Evolutionary conservation across 1,140 invertebrate genomes (phyloP).

Genomic region (Mamestra configurata): DNA sequence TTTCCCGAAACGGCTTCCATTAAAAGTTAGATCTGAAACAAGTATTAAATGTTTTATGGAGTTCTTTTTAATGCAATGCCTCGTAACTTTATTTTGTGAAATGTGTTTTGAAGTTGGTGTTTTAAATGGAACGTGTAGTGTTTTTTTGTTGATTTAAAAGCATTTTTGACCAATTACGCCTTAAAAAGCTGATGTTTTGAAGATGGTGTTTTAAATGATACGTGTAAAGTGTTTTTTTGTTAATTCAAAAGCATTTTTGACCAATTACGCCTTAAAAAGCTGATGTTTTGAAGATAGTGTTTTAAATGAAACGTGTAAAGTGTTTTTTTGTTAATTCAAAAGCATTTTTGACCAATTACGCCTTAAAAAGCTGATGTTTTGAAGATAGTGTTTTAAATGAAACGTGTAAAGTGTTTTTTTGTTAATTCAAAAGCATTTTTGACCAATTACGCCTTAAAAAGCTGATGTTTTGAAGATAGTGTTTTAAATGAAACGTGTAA

Average conservation of each 20-base stretch:
- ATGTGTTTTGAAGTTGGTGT: not conserved
- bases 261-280: no score
- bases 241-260: not conserved
- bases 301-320: not conserved
- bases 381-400: not conserved
- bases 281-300: not conserved
- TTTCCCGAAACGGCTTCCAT: conserved; percentile 35
- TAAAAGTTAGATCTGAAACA: conserved; percentile 35
- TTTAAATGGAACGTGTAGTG: not conserved
- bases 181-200: no score
- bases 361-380: no score
- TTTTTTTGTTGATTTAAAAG: not conserved
- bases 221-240: not conserved
- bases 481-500: no score
- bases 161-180: not conserved
- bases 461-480: no score
- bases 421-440: not conserved
- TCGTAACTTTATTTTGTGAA: not conserved
- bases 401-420: not conserved
- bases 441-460: no score
- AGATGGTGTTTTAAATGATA: not conserved
- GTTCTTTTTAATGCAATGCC: conserved; percentile 14
- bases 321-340: not conserved
- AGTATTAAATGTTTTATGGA: conserved; percentile 28
- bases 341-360: not conserved